Conservation (phyloP, 2,113 vertebrate genomes). For the Chitala chitala region DNA sequence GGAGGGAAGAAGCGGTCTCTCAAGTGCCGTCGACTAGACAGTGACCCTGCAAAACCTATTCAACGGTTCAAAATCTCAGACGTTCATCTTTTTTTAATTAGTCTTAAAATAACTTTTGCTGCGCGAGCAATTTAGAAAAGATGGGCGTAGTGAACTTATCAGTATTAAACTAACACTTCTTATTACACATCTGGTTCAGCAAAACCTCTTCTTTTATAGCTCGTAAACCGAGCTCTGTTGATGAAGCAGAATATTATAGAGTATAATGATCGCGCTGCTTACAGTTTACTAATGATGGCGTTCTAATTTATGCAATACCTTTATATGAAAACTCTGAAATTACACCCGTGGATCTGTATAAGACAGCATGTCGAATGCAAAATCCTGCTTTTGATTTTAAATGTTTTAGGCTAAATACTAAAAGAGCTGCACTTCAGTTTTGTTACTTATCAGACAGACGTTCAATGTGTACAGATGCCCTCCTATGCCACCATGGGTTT, state of each 20-base stretch:
- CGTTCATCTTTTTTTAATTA: conserved; percentile 18
- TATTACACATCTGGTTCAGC: not conserved
- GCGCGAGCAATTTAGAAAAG: not conserved
- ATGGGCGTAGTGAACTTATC: not conserved
- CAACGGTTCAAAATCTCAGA: conserved; percentile 26
- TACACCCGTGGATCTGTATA: no score
- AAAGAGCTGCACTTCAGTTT: no score
- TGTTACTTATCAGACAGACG: no score
- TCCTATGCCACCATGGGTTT: no score
- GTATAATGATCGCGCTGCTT: not conserved
- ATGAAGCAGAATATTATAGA: not conserved
- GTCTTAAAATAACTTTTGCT: not conserved
- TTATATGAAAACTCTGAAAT: not conserved
- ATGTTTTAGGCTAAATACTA: no score
- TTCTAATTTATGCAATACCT: no score
- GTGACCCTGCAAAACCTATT: conserved; percentile 23
- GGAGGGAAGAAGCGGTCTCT: not conserved
- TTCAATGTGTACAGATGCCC: no score
- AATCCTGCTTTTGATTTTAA: no score
- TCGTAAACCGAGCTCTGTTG: not conserved
- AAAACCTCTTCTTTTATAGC: not conserved
- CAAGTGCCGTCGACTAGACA: conserved; percentile 1
- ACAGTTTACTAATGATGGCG: no score
- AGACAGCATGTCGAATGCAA: no score
- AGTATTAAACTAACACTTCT: not conserved